Base-by-base conservation (phyloP, 2,113 vertebrate genomes). In the Oryzias melastigma region DNA sequence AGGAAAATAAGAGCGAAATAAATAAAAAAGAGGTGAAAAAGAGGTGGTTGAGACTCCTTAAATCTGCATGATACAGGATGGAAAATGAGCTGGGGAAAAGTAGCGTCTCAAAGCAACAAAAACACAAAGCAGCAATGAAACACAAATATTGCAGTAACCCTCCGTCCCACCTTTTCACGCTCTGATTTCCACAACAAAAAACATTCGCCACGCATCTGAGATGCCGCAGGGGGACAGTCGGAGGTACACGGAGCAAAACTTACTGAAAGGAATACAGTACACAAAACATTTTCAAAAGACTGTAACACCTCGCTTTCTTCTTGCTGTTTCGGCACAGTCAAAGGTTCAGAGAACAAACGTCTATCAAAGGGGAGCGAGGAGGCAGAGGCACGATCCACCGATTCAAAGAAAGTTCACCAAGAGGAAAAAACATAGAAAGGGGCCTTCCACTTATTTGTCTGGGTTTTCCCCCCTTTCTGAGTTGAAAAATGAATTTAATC, bases 141-240 rank as follows among this genome's bases (percentile, higher is more conserved):
- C 77, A 84, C 74, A 82, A 85, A 81, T 70, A 70, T 25, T 25
- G 53, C 20, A 7, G 44, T 75, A 73, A 77, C 68, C 73, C 65
- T 29, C 22, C 3, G 48, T 73, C 63, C 77, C 74, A 71, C 67
- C 72, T 78, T 73, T 74, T 62, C 75, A 62, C 71, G 60, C 58
- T 42, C 49, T 19, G 3, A 76, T 84, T 85, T 84, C 63, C 83
- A 85, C 80, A 88, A 85, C 74, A 87, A 78, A 77, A 84, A 80
- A 74, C 75, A 75, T 55, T 20, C 18, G n/a, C 12, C 4, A 15
- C 5, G 54, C 47, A 14, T 75, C 70, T 40, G 58, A 73, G 59
- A 54, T 52, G 40, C 66, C 62, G 10, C 45, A 12, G 52, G 83
- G 78, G 65, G 77, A 75, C 45, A 52, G 64, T 58, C 62, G 42